Evolutionary conservation across 37 sponge, comb jelly and placozoan genomes (phyloP), one percentile per base, ranked within the genome.

Genomic region (Ianthella basta): DNA sequence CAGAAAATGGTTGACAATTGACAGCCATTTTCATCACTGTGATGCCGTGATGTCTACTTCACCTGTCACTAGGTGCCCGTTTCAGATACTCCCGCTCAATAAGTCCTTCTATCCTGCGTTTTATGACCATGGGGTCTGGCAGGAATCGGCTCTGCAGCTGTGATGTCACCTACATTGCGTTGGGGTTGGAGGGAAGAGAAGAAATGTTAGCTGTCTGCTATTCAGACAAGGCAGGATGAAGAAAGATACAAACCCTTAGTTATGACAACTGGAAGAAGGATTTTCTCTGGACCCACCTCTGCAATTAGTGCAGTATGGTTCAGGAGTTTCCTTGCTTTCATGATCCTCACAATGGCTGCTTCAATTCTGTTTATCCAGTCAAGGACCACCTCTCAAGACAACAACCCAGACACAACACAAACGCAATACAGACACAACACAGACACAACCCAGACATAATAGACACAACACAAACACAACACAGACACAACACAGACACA

Each of bases 71-170:
- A 65, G 95, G 93, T 39, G 96, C 61, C 56, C 99, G 78, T 29
- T 94, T 93, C 19, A 99, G 90, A 40, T 99, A 99, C 65, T 99
- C 99, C 60, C 99, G 85, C 55, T 99, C 99, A 60, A 99, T 99
- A 33, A 99, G 84, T 25, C 97, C 91, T 72, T 99, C 99, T 56
- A 99, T 97, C 86, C 99, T 89, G 87, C 95, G 95, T 88, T 99
- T 99, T 15, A 99, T 99, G 60, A 97, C 65, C 53, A 95, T 82
- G 0, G 97, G 97, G 56, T 93, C 92, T 16, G 99, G 99, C 55
- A 83, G 83, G 79, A 99, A 99, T 30, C 99, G 88, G 63, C 91
- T 91, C 64, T 91, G 89, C n/a, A 99, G 86, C 70, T 95, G 97
- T 24, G 54, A 53, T 0, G 78, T 75, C 53, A 75, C 78, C 78